A percentile compares a stretch with the other conserved stretches of the same genome.
phyloP scores from a whole-genome alignment of 2,888 invertebrate species.

The Eustalomyia histrio region DNA sequence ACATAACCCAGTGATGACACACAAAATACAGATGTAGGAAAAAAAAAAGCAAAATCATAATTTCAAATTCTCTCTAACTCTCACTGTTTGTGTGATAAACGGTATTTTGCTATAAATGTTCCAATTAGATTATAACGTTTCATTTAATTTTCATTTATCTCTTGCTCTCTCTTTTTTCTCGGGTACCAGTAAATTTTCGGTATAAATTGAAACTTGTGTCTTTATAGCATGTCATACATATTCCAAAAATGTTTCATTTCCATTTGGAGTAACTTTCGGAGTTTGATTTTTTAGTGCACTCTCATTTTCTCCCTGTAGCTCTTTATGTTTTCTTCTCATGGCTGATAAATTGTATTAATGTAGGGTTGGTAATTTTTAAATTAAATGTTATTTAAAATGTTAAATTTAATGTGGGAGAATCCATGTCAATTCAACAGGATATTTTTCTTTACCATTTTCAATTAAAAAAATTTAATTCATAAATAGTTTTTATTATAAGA shows the following conservation, averaged over 20 bases:
- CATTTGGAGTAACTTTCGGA: not conserved
- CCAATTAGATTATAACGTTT: not conserved
- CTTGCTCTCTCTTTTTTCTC: not conserved
- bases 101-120: not conserved
- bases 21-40: slow-evolving; percentile 35
- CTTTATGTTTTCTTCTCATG: not conserved
- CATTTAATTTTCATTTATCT: slow-evolving; percentile 12
- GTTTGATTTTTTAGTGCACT: not conserved
- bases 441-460: too few relatives aligned
- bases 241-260: not conserved
- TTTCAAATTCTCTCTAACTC: slow-evolving; percentile 8
- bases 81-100: not conserved
- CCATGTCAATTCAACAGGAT: too few relatives aligned
- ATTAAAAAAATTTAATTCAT: too few relatives aligned
- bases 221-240: not conserved
- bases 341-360: not conserved
- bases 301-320: not conserved
- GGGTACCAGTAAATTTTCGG: not conserved
- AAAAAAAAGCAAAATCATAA: not conserved
- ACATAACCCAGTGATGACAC: slow-evolving; percentile 61
- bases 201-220: not conserved
- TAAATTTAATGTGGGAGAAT: too few relatives aligned
- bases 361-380: too few relatives aligned
- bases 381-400: too few relatives aligned
- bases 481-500: too few relatives aligned